A percentile compares a stretch with the other conserved stretches of the same genome.
phyloP scores from a whole-genome alignment of 2,113 vertebrate species.

The Talpa occidentalis region DNA sequence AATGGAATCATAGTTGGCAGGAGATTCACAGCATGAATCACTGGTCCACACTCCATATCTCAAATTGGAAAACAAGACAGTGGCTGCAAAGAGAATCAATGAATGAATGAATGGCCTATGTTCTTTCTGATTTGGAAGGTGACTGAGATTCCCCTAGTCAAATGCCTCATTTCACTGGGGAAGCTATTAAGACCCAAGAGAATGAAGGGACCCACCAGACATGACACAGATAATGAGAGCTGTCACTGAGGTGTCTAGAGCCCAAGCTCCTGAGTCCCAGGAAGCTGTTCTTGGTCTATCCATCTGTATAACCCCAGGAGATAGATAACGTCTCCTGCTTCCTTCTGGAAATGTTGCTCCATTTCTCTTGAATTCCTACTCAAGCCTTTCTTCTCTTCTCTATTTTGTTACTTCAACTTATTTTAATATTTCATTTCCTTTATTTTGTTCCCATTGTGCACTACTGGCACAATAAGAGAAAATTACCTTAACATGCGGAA shows the following conservation, averaged over 20 bases:
- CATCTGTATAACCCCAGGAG: no score
- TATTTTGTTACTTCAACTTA: not conserved
- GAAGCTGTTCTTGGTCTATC: not conserved
- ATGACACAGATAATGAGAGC: not conserved
- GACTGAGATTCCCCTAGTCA: not conserved
- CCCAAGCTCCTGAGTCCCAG: not conserved
- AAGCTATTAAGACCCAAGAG: not conserved
- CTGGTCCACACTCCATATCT: not conserved
- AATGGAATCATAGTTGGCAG: not conserved
- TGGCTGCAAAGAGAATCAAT: not conserved
- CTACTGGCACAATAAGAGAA: not conserved
- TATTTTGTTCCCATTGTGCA: conserved; percentile 23
- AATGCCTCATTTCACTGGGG: not conserved
- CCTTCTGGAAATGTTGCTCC: not conserved
- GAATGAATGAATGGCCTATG: not conserved
- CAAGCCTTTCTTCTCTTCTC: not conserved
- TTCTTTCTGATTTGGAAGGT: conserved; percentile 12
- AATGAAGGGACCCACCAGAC: not conserved
- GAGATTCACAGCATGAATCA: not conserved
- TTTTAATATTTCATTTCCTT: conserved; percentile 53
- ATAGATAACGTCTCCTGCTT: not conserved
- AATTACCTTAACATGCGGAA: conserved; percentile 14
- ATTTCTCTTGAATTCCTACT: not conserved
- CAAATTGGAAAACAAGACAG: not conserved
- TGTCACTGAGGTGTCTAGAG: not conserved